phyloP scores from a whole-genome alignment of 2,888 invertebrate genomes.

The Pristionchus mayeri region DNA sequence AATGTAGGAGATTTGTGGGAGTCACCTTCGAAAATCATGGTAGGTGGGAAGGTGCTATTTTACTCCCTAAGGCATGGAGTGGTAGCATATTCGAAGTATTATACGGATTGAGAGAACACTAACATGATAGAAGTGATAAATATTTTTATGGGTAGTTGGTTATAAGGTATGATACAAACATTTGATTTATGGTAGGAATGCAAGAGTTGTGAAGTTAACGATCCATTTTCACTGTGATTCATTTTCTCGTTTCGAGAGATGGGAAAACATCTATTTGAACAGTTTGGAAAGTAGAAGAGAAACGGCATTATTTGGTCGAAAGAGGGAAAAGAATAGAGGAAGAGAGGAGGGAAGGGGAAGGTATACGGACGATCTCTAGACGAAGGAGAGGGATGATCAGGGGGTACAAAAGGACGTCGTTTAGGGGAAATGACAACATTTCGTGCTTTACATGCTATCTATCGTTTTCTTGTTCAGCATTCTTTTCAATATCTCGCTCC shows the following conservation, averaged over 20 bases:
- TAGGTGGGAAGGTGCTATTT: neutral
- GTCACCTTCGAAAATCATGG: no score
- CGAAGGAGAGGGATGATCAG: neutral
- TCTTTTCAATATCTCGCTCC: no score
- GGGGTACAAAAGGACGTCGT: conserved; percentile 37
- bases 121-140: no score
- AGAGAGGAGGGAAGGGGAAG: neutral
- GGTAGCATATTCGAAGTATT: no score
- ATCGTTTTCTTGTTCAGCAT: neutral
- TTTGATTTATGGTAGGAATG: no score
- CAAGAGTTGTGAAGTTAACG: conserved; percentile 15
- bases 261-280: conserved; percentile 44
- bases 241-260: conserved; percentile 27
- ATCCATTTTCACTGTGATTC: conserved; percentile 5
- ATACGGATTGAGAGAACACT: no score
- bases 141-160: no score
- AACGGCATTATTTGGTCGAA: conserved; percentile 21
- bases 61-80: no score
- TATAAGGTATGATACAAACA: no score
- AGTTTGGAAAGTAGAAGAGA: conserved; percentile 37
- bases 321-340: neutral
- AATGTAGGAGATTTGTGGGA: no score
- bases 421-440: conserved; percentile 6
- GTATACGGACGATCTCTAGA: neutral
- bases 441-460: neutral